Percentiles rank a stretch among this genome's conserved stretches.
These are phyloP conservation scores for Tuberolachnus salignus DNA, from an alignment of 2,888 invertebrate genomes.

Conservation along the genomic window DNA sequence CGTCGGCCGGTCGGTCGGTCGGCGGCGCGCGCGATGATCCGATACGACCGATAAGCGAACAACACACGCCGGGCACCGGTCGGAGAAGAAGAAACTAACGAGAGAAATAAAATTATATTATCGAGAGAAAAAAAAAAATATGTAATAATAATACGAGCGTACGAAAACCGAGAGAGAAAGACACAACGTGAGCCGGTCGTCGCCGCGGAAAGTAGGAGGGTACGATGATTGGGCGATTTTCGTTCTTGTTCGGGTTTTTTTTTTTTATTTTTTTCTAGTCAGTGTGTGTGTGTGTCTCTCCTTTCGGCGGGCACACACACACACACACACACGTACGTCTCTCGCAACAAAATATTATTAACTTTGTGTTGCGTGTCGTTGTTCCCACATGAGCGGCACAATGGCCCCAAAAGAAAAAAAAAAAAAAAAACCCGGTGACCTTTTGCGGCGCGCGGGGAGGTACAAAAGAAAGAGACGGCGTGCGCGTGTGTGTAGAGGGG, in stretches of 20 bases:
- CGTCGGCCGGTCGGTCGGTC: neutral
- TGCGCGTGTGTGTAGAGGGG: neutral
- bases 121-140: slow-evolving; percentile 11
- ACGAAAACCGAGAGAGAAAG: neutral
- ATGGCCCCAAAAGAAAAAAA: no score
- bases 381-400: no score
- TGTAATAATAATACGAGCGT: no score
- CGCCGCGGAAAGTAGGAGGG: slow-evolving; percentile 50
- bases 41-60: slow-evolving; percentile 35
- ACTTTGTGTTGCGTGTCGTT: no score
- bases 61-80: neutral
- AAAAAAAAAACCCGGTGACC: no score
- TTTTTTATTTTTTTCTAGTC: neutral
- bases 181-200: slow-evolving; percentile 57
- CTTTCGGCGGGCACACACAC: no score
- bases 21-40: slow-evolving; percentile 19
- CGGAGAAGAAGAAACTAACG: slow-evolving; percentile 19
- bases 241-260: slow-evolving; percentile 17
- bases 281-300: neutral
- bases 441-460: slow-evolving; percentile 46
- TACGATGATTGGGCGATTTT: slow-evolving; percentile 51
- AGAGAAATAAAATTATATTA: neutral
- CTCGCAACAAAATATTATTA: no score
- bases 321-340: no score
- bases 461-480: neutral